phyloP scores from a whole-genome alignment of 2,888 invertebrate species.

The Eubasilissa splendida region DNA sequence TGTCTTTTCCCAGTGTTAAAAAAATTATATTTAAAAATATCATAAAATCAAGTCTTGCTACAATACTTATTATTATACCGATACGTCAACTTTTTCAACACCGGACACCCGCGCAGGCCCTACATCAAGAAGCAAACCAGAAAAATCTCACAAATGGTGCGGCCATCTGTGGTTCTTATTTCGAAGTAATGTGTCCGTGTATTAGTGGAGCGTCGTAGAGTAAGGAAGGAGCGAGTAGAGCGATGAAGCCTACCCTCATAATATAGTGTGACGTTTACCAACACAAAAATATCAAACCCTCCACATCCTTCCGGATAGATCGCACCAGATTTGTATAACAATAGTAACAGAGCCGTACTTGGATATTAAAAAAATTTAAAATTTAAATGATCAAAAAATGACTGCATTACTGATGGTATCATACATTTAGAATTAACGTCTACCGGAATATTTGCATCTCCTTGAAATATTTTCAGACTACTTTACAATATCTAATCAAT shows the following conservation, averaged over 20 bases:
- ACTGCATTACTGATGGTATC: background rate
- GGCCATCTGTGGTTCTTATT: slow-evolving; percentile 28
- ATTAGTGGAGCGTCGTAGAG: background rate
- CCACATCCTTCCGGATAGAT: slow-evolving; percentile 40
- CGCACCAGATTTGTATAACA: slow-evolving; percentile 25
- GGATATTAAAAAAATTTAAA: too few species aligned
- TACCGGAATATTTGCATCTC: background rate
- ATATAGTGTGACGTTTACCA: slow-evolving; percentile 16
- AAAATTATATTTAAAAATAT: too few species aligned
- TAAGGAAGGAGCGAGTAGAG: background rate
- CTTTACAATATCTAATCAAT: background rate
- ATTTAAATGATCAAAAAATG: background rate
- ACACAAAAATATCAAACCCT: slow-evolving; percentile 21
- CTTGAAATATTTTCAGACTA: background rate
- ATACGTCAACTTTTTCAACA: background rate
- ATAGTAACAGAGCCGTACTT: slow-evolving; percentile 7
- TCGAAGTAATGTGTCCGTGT: slow-evolving; percentile 2
- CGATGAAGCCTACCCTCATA: slow-evolving; percentile 7
- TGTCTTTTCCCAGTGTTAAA: too few species aligned
- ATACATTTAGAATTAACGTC: too few species aligned
- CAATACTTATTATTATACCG: background rate
- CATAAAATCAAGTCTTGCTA: too few species aligned
- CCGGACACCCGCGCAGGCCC: background rate
- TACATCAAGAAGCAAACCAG: background rate
- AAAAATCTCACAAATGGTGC: background rate